These are phyloP conservation scores for Echeneis naucrates DNA, from an alignment of 2,797 vertebrate genomes.

Conservation along the genomic window DNA sequence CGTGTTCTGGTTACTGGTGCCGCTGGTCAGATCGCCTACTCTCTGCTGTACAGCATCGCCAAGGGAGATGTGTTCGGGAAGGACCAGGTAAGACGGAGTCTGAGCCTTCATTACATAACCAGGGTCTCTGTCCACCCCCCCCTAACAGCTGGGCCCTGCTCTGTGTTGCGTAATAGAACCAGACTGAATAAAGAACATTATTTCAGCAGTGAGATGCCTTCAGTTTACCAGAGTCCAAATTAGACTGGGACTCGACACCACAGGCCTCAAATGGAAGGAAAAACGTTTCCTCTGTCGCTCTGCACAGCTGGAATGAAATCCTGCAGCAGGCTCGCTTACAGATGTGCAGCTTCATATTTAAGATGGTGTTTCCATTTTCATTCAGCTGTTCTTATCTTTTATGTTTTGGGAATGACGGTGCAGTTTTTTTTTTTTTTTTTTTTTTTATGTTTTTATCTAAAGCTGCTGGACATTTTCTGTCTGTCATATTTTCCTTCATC, in stretches of 20 bases:
- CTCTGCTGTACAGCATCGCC: constrained; percentile 94
- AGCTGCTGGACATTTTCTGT: no score
- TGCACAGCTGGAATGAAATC: neutral
- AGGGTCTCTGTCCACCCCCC: neutral
- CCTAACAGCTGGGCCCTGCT: neutral
- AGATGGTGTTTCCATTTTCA: no score
- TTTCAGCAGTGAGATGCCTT: neutral
- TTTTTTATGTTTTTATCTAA: no score
- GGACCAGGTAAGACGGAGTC: constrained; percentile 88
- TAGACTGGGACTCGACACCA: no score
- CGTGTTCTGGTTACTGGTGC: constrained; percentile 95
- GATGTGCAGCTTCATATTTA: no score
- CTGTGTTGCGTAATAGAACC: constrained; percentile 49
- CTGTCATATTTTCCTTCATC: no score
- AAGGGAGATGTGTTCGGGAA: constrained; percentile 97
- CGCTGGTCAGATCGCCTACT: constrained; percentile 97
- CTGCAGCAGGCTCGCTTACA: neutral
- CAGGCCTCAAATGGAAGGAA: no score
- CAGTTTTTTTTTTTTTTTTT: no score
- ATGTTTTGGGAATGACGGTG: no score
- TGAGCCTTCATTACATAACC: constrained; percentile 24
- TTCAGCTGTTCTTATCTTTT: no score
- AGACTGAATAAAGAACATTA: constrained; percentile 30
- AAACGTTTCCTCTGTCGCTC: neutral
- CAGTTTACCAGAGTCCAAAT: neutral